Evolutionary conservation across 2,113 vertebrate species (phyloP).

Genomic region (Atractosteus spatula): DNA sequence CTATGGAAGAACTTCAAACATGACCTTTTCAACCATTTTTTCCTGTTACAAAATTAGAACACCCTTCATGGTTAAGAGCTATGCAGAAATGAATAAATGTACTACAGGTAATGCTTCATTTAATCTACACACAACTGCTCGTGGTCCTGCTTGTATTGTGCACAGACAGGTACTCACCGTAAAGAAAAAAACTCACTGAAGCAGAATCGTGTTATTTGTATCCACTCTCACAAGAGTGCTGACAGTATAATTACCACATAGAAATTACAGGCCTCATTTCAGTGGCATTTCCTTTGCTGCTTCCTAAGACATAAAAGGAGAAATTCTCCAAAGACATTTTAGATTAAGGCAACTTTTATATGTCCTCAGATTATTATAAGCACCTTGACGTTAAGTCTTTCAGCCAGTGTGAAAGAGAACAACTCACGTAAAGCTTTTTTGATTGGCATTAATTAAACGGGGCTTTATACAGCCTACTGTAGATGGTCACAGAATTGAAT

Average conservation of each 20-base stretch:
- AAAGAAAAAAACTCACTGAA: background rate
- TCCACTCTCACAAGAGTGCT: background rate
- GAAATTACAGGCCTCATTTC: constrained; percentile 2
- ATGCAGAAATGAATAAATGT: background rate
- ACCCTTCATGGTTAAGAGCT: background rate
- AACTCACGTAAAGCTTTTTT: no score
- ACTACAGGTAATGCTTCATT: background rate
- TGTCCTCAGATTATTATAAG: background rate
- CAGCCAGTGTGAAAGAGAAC: no score
- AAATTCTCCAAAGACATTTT: background rate
- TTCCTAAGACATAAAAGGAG: background rate
- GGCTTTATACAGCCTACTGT: no score
- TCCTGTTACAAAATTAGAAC: background rate
- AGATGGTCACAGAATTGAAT: no score
- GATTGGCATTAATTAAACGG: no score
- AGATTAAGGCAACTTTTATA: background rate
- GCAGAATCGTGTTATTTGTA: background rate
- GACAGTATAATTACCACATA: constrained; percentile 5
- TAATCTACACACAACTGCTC: background rate
- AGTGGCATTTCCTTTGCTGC: constrained; percentile 3
- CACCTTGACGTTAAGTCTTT: background rate
- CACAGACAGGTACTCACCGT: background rate
- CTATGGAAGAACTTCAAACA: background rate
- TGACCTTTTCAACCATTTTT: background rate
- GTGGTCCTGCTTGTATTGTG: background rate